A percentile compares a stretch with the other conserved stretches of the same genome.
phyloP scores from a whole-genome alignment of 1,140 invertebrate genomes.

The Drosophila truncata region DNA sequence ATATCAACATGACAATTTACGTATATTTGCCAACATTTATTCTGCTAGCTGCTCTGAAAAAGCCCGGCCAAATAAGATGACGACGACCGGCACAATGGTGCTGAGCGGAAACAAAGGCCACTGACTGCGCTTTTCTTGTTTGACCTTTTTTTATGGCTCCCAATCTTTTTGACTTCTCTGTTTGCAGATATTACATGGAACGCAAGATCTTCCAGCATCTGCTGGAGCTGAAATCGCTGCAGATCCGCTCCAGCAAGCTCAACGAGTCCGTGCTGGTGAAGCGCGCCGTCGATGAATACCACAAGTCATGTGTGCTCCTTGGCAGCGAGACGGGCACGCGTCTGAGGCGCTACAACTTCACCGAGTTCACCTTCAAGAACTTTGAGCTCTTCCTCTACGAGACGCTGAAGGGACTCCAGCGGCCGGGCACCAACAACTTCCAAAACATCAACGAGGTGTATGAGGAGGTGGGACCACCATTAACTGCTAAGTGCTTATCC shows the following conservation, averaged over 20 bases:
- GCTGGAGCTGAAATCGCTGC: conserved; percentile 95
- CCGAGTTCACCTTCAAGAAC: conserved; percentile 92
- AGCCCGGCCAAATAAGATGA: conserved; percentile 15
- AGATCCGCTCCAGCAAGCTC: conserved; percentile 94
- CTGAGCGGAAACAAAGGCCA: not conserved
- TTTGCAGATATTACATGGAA: conserved; percentile 93
- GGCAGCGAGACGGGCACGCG: conserved; percentile 87
- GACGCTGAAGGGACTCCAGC: conserved; percentile 92
- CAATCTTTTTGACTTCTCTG: not conserved
- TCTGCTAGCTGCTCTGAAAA: conserved; percentile 29
- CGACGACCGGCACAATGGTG: not conserved
- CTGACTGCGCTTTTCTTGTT: conserved; percentile 36
- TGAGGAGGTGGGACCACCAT: conserved; percentile 78
- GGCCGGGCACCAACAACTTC: conserved; percentile 87
- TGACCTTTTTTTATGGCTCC: conserved; percentile 15
- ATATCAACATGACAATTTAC: conserved; percentile 83
- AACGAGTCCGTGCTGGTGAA: conserved; percentile 96
- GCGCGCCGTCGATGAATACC: conserved; percentile 92
- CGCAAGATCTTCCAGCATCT: conserved; percentile 97
- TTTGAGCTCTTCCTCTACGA: conserved; percentile 97
- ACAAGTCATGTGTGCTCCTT: conserved; percentile 90
- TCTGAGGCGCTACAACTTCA: conserved; percentile 88
- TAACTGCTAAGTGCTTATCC: not conserved
- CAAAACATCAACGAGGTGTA: conserved; percentile 86
- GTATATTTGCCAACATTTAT: conserved; percentile 76